These are phyloP conservation scores for Uropsilus gracilis DNA, from an alignment of 2,113 vertebrate species.

Conservation along the genomic window DNA sequence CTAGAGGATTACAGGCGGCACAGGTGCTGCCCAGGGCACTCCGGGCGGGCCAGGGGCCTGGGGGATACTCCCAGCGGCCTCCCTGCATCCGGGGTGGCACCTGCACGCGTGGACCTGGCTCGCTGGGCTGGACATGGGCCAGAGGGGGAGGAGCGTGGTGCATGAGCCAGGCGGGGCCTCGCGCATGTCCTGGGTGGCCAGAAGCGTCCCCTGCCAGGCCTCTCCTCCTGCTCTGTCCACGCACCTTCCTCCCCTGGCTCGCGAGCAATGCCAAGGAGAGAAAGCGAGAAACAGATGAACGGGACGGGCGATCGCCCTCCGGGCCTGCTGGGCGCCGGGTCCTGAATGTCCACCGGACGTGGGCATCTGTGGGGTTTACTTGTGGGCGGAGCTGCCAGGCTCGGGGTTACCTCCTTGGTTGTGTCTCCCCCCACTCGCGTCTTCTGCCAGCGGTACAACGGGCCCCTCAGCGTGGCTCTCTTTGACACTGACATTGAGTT, in stretches of 20 bases:
- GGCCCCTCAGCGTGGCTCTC: fast-evolving
- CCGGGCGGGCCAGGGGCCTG: neutral
- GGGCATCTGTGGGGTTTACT: neutral
- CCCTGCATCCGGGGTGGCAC: neutral
- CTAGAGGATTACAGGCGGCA: too few species aligned
- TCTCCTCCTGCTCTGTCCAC: neutral
- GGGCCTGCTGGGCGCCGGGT: too few species aligned
- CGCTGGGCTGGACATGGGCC: neutral
- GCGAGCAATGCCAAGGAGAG: neutral
- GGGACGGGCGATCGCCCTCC: neutral
- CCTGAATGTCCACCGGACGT: neutral
- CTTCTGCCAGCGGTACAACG: neutral
- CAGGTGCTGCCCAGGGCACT: too few species aligned
- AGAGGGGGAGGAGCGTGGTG: neutral
- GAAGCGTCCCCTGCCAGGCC: neutral
- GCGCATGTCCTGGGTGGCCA: too few species aligned
- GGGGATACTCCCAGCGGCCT: neutral
- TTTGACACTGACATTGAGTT: neutral
- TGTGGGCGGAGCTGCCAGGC: neutral
- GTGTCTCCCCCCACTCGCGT: fast-evolving
- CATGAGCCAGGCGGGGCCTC: too few species aligned
- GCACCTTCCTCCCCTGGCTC: neutral
- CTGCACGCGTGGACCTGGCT: neutral
- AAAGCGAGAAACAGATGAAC: neutral
- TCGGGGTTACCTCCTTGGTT: neutral